Evolutionary conservation across 2,797 vertebrate genomes (phyloP).

Genomic region (Phrynocephalus forsythii): DNA sequence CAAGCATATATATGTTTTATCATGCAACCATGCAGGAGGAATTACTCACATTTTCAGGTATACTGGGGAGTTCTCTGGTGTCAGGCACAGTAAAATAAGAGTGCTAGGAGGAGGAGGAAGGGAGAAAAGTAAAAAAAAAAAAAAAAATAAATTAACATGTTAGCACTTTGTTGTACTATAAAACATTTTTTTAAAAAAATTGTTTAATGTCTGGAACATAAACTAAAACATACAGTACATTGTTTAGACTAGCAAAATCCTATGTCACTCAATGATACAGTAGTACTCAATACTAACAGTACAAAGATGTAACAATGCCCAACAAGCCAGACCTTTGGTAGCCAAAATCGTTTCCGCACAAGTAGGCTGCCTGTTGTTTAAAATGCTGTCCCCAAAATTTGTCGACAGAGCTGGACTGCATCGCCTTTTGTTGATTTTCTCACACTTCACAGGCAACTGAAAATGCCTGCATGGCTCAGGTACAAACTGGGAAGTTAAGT

Average conservation of each 20-base stretch:
- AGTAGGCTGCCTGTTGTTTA: not conserved
- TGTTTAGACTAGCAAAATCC: not conserved
- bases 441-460: not conserved
- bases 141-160: too few species aligned
- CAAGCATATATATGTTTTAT: not conserved
- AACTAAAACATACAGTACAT: too few species aligned
- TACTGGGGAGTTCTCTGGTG: constrained; percentile 91
- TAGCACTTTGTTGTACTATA: not conserved
- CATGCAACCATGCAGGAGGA: not conserved
- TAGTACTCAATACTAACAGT: not conserved
- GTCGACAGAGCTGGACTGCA: not conserved
- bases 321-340: not conserved
- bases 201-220: not conserved
- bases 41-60: constrained; percentile 95
- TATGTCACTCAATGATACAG: not conserved
- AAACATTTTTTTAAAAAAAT: not conserved
- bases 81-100: constrained; percentile 97
- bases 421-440: not conserved
- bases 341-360: not conserved
- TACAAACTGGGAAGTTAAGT: not conserved
- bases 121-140: not conserved
- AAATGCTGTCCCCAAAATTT: not conserved
- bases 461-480: not conserved
- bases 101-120: constrained; percentile 81
- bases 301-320: not conserved